These are phyloP conservation scores for Furcifer pardalis DNA, from an alignment of 2,797 vertebrate genomes.

Conservation along the genomic window DNA sequence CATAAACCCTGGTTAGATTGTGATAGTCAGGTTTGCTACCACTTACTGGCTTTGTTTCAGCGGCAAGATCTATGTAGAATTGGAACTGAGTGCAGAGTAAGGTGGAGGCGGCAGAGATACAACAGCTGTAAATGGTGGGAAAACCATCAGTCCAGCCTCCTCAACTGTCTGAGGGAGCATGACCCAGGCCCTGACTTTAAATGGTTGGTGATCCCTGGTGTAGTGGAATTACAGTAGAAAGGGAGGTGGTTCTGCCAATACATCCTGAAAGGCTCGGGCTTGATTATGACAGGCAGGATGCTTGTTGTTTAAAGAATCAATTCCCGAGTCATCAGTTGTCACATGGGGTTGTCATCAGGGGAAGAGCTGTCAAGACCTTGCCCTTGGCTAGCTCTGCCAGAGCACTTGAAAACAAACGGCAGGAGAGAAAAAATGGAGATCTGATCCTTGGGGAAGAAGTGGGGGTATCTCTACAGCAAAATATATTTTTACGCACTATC, in stretches of 20 bases:
- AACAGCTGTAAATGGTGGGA: too few relatives aligned
- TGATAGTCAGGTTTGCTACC: background rate
- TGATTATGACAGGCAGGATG: background rate
- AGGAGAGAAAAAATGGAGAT: background rate
- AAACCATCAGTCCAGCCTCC: too few relatives aligned
- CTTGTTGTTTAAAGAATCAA: background rate
- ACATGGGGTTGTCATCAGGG: background rate
- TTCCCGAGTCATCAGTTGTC: conserved; percentile 13
- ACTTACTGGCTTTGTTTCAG: background rate
- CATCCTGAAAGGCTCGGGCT: background rate
- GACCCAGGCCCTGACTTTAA: too few relatives aligned
- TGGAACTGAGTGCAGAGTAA: background rate
- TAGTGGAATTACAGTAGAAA: background rate
- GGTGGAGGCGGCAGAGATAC: background rate
- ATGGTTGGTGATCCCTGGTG: background rate
- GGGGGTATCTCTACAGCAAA: background rate
- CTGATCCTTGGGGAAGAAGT: background rate
- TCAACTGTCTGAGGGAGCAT: too few relatives aligned
- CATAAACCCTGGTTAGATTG: background rate
- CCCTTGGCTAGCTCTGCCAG: background rate
- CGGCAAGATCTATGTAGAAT: background rate
- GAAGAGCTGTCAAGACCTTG: conserved; percentile 11
- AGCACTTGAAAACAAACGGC: conserved; percentile 18
- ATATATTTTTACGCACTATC: background rate
- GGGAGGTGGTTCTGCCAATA: background rate